Conservation (phyloP, 2,797 vertebrate genomes). For the Arctocebus calabarensis region DNA sequence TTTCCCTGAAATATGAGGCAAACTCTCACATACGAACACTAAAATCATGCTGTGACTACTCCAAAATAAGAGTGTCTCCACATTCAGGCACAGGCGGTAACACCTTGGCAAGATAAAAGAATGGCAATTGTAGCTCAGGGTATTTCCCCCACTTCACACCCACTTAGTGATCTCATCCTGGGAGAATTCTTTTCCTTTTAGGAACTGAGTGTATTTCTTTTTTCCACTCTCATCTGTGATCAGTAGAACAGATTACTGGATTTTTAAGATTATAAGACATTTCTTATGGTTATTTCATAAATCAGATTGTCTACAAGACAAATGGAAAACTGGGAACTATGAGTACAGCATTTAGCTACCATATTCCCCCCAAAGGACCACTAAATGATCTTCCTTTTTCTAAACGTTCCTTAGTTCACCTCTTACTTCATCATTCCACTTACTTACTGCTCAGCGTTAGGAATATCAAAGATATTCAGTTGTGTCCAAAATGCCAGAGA, state of each 20-base stretch:
- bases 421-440: constrained; percentile 46
- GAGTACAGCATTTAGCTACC: constrained; percentile 41
- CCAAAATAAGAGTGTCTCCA: background rate
- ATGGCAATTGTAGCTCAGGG: background rate
- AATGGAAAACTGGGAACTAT: constrained; percentile 8
- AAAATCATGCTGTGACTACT: background rate
- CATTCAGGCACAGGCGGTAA: constrained; percentile 23
- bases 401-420: constrained; percentile 22
- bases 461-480: background rate
- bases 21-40: background rate
- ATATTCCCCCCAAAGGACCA: constrained; percentile 14
- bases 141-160: background rate
- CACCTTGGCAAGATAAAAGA: constrained; percentile 58
- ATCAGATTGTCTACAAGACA: constrained; percentile 50
- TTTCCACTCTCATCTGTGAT: constrained; percentile 24
- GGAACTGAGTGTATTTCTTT: constrained; percentile 12
- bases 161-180: constrained; percentile 62
- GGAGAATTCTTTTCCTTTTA: constrained; percentile 53
- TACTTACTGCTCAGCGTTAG: background rate
- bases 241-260: constrained; percentile 19
- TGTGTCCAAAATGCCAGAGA: background rate
- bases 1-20: background rate
- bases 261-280: constrained; percentile 34
- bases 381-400: constrained; percentile 34
- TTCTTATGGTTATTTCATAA: constrained; percentile 61